These are phyloP conservation scores for Aporophyla nigra DNA, from an alignment of 2,888 invertebrate species.

Conservation along the genomic window DNA sequence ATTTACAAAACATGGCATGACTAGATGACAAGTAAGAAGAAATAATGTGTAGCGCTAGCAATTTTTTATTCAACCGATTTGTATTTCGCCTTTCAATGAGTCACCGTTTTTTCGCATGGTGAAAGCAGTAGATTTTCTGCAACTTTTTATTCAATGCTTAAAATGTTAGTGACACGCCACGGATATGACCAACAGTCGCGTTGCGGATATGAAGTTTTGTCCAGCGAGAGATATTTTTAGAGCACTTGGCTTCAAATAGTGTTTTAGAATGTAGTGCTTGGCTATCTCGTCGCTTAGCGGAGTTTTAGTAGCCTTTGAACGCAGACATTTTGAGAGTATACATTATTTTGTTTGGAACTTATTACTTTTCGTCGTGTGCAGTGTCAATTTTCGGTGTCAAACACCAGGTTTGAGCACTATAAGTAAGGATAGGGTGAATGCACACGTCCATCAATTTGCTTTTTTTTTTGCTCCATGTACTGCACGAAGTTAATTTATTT, in stretches of 20 bases:
- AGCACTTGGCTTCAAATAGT: constrained; percentile 52
- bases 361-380: neutral
- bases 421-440: no score
- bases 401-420: no score
- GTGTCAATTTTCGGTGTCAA: no score
- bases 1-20: no score
- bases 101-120: neutral
- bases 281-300: constrained; percentile 12
- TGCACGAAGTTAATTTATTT: no score
- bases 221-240: constrained; percentile 44
- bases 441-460: no score
- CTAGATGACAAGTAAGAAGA: neutral
- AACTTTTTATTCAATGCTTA: constrained; percentile 1
- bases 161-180: constrained; percentile 60
- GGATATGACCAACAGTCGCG: constrained; percentile 57
- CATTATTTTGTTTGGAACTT: neutral
- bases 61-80: neutral
- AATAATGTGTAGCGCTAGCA: neutral
- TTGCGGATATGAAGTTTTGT: constrained; percentile 65
- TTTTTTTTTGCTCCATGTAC: no score
- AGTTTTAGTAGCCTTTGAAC: neutral
- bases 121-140: constrained; percentile 20
- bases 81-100: neutral
- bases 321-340: neutral
- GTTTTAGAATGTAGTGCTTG: constrained; percentile 26